phyloP scores from a whole-genome alignment of 2,888 invertebrate genomes.

The Tiliacea citrago region DNA sequence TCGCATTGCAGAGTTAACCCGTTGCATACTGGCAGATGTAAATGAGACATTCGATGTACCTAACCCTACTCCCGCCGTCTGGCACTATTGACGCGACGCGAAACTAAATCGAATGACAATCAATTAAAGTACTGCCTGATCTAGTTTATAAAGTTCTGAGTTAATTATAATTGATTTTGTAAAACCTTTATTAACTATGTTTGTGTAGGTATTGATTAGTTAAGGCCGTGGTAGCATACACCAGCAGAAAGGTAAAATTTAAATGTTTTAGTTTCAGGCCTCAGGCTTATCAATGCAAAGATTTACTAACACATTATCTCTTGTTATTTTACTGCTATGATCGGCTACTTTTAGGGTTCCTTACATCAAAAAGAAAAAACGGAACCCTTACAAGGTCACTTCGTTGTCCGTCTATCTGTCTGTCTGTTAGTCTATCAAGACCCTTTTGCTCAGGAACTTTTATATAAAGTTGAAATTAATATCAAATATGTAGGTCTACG shows the following conservation, averaged over 20 bases:
- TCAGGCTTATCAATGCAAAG: no score
- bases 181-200: background rate
- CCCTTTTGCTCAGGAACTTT: background rate
- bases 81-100: slow-evolving; percentile 8
- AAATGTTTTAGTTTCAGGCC: no score
- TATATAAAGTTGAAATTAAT: background rate
- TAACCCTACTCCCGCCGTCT: slow-evolving; percentile 26
- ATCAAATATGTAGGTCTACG: background rate
- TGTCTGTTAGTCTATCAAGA: background rate
- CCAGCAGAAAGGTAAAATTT: no score
- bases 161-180: background rate
- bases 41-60: slow-evolving; percentile 35
- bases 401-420: background rate
- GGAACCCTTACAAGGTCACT: background rate
- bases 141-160: background rate
- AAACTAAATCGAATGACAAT: slow-evolving; percentile 35
- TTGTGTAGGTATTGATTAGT: background rate
- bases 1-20: slow-evolving; percentile 30
- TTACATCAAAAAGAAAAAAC: background rate
- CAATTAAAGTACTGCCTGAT: slow-evolving; percentile 15
- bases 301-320: no score
- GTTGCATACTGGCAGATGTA: slow-evolving; percentile 19
- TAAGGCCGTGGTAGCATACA: no score
- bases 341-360: background rate
- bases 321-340: no score